Base-by-base conservation (phyloP, 2,888 invertebrate species). In the Spodoptera exigua region DNA sequence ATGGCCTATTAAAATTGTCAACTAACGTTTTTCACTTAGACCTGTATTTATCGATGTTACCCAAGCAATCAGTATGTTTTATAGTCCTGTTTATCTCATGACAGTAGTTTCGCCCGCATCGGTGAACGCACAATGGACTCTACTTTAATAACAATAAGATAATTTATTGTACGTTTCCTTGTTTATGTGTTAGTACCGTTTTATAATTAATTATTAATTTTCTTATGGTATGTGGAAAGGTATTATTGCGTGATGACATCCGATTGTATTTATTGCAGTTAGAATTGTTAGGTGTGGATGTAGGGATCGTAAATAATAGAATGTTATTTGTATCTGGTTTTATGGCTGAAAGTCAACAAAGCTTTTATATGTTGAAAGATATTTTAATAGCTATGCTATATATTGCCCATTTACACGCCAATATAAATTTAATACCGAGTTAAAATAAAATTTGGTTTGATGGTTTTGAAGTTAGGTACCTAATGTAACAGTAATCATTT, bases 151-250 rank as follows among this genome's bases (percentile, higher is more conserved):
- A 84, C 86, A 80, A 81, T 27, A 27, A 73, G 74, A 81, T 84
- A 86, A 88, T 89, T 88, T 89, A 87, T 87, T 80, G 75, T 78
- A 71, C 80, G 82, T 87, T 78, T 70, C 62, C 66, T 63, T 16
- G 61, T 52, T 67, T 65, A 68, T 74, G 53, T 78, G 83, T 80
- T 80, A 81, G 81, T 80, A 79, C 77, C 71, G 81, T 86, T 73
- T 82, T 82, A 83, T 81, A 79, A 80, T 74, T 77, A 76, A 84
- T 88, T 86, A 79, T 74, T 77, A 76, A 84, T 88, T 86, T 82
- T 82, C 81, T 83, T 81, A 77, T 70, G 65, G 56, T 49, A 64
- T 55, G 58, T 68, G 40, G 13, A 40, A 40, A 47, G 51, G 18
- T 17, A 59, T 34, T 51, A 43, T 43, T 57, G n/a, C 45, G 41